Evolutionary conservation across 2,888 invertebrate species (phyloP).

Genomic region (Epiperipatus broadwayi): DNA sequence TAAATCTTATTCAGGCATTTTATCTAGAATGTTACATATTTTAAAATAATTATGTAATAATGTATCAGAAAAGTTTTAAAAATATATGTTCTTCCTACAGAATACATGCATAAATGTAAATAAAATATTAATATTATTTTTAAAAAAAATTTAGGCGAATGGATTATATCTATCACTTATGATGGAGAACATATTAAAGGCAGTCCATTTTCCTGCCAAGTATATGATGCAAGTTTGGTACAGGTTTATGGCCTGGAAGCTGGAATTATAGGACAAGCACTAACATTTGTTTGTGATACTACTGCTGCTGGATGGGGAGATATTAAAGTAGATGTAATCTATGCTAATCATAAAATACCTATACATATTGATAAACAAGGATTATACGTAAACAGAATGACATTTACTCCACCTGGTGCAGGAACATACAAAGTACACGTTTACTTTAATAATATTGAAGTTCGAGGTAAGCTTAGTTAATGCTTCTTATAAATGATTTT

Average conservation of each 20-base stretch:
- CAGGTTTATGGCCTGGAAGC: constrained; percentile 18
- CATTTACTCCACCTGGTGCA: constrained; percentile 37
- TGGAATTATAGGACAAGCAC: constrained; percentile 62
- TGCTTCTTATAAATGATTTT: too few species aligned
- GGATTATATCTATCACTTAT: constrained; percentile 88
- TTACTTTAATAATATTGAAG: constrained; percentile 77
- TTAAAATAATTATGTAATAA: too few species aligned
- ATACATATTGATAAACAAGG: constrained; percentile 52
- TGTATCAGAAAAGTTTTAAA: too few species aligned
- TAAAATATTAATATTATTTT: constrained; percentile 1
- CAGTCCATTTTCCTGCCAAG: constrained; percentile 86
- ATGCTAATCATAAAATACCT: constrained; percentile 59
- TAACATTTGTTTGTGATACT: constrained; percentile 58
- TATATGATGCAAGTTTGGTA: constrained; percentile 68
- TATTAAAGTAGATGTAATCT: constrained; percentile 68
- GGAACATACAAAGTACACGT: constrained; percentile 58
- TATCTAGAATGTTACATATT: too few species aligned
- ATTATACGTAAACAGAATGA: constrained; percentile 35
- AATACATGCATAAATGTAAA: too few species aligned
- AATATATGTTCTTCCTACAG: too few species aligned
- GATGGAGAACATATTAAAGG: constrained; percentile 88
- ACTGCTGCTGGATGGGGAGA: constrained; percentile 67
- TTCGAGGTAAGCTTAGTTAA: constrained; percentile 44
- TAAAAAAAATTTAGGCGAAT: constrained; percentile 44
- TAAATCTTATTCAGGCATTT: too few species aligned